These are phyloP conservation scores for Cyrtodaria siliqua DNA, from an alignment of 2,888 invertebrate genomes.

Conservation along the genomic window DNA sequence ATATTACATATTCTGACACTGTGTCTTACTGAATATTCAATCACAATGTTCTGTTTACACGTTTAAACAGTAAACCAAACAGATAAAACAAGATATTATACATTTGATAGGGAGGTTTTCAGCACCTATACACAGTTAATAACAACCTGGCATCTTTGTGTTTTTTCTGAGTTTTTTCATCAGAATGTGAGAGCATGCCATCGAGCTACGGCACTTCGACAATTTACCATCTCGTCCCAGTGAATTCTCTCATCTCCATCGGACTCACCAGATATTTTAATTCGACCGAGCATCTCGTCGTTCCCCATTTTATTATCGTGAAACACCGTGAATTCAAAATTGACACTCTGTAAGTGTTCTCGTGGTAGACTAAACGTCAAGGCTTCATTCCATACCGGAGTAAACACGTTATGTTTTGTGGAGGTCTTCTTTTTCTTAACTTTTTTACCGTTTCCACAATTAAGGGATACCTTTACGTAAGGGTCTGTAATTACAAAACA, in stretches of 20 bases:
- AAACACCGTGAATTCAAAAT: slow-evolving; percentile 88
- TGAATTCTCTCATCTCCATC: slow-evolving; percentile 79
- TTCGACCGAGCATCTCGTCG: slow-evolving; percentile 88
- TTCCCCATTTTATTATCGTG: slow-evolving; percentile 89
- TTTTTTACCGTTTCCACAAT: slow-evolving; percentile 93
- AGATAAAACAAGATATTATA: no score
- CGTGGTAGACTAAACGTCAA: slow-evolving; percentile 91
- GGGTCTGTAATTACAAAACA: slow-evolving; percentile 89
- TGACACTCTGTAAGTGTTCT: slow-evolving; percentile 88
- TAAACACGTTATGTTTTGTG: slow-evolving; percentile 91
- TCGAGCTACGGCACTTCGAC: slow-evolving; percentile 76
- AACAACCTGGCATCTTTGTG: no score
- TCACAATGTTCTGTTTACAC: no score
- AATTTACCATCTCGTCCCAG: slow-evolving; percentile 82
- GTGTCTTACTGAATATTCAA: no score
- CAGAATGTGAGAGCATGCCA: slow-evolving; percentile 72
- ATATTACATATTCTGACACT: no score
- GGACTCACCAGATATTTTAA: slow-evolving; percentile 87
- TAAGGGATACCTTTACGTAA: slow-evolving; percentile 94
- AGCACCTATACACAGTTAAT: no score
- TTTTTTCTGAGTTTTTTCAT: background rate
- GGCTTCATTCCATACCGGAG: slow-evolving; percentile 97
- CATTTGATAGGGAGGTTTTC: no score
- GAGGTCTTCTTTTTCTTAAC: slow-evolving; percentile 93
- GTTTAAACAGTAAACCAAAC: no score